Base-by-base conservation (phyloP, 1,140 invertebrate genomes). In the Procambarus virginalis region DNA sequence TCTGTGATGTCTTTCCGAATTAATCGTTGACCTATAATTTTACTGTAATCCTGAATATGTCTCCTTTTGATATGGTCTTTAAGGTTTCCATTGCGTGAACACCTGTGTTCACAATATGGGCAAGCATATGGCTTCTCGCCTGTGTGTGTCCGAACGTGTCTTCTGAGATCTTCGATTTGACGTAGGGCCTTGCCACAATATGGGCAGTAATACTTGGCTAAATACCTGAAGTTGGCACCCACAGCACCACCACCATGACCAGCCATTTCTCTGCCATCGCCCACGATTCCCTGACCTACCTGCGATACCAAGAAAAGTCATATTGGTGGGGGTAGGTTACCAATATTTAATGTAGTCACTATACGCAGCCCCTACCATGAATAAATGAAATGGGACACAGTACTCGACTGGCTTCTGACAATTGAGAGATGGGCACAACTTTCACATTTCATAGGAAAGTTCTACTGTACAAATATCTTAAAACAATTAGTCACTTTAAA, bases 281-380 rank as follows among this genome's bases (percentile, higher is more conserved):
- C 46, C 17, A 60, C 76, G 45, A 22, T 60, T 51, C 76, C 84
- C 58, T 64, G 76, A 68, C 75, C 84, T 68, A 86, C 84, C 84
- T 86, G 84, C 84, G 84, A 86, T 79, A 86, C 84, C 84, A 86
- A 86, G 84, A 86, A 76, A 86, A 51, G 73, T 77, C 48, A 78
- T 20, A 73, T 78, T 86, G 75, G 84, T 75, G 55, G 84, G 46
- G 22, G 76, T 78, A 60, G 45, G 49, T 34, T 84, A 84, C 68
- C 48, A 20, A 51, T 6, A 49, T 75, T 75, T 49, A 22, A 49
- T 70, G 68, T 51, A 20, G 6, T 20, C 58, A 49, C 60, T 48
- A 49, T 45, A 84, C 46, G 12, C 51, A 55, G 12, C 34, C 34
- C 34, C 34, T 34, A 34, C 34, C 34, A 34, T 34, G 34, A 34